Conservation (phyloP, 2,113 vertebrate species). For the Upupa epops region DNA sequence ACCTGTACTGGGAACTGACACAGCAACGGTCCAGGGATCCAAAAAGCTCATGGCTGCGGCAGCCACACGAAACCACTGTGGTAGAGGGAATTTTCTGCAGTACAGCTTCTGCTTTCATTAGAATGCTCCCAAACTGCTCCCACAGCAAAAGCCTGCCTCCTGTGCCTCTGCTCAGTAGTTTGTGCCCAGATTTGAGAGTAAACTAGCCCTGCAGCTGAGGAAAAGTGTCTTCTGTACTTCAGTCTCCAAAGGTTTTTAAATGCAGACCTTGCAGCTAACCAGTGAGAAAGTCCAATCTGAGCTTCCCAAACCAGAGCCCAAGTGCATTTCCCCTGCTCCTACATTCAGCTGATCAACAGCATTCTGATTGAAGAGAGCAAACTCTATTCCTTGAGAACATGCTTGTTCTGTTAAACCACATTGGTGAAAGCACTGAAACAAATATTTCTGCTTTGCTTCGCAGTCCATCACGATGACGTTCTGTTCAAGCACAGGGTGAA, state of each 20-base stretch:
- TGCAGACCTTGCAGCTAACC: background rate
- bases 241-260: background rate
- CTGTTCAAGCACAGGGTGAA: background rate
- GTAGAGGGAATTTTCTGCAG: background rate
- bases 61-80: background rate
- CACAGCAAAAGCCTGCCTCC: background rate
- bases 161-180: background rate
- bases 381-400: background rate
- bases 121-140: background rate
- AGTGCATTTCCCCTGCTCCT: background rate
- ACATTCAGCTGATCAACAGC: background rate
- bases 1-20: background rate
- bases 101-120: background rate
- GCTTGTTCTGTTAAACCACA: background rate
- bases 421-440: background rate
- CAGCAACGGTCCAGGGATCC: background rate
- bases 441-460: background rate
- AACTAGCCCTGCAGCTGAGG: background rate
- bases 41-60: background rate
- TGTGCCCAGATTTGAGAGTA: background rate
- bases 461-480: background rate
- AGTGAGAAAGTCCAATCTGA: background rate
- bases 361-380: background rate
- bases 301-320: background rate
- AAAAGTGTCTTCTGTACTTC: background rate